Conservation (phyloP, 2,113 vertebrate genomes). For the Entomyzon cyanotis region DNA sequence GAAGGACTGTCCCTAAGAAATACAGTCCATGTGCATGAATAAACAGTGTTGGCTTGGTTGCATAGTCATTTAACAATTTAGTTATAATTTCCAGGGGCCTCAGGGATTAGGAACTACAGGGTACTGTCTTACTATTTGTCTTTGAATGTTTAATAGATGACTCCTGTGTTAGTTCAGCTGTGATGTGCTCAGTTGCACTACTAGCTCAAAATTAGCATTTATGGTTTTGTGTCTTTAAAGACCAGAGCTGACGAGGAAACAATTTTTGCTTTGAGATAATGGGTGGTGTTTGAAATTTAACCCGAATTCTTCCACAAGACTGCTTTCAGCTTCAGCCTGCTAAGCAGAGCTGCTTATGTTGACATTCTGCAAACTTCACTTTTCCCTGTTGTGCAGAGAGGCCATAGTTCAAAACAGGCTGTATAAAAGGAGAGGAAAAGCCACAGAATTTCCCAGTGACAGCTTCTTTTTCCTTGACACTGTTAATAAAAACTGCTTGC, state of each 20-base stretch:
- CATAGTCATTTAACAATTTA: constrained; percentile 41
- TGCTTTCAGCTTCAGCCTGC: constrained; percentile 6
- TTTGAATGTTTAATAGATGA: constrained; percentile 10
- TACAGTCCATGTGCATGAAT: neutral
- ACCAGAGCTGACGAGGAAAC: neutral
- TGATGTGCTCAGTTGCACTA: neutral
- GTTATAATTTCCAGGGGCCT: constrained; percentile 14
- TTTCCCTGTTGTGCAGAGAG: constrained; percentile 10
- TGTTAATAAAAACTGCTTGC: constrained; percentile 21
- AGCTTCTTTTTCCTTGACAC: constrained; percentile 47
- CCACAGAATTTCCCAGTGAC: constrained; percentile 34
- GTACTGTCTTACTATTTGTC: constrained; percentile 34
- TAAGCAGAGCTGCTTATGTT: constrained; percentile 30
- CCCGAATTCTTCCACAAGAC: neutral
- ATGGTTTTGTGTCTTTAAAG: neutral
- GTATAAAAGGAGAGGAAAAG: neutral
- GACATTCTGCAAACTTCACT: constrained; percentile 32
- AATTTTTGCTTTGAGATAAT: neutral
- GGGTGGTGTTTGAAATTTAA: constrained; percentile 5
- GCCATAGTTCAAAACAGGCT: constrained; percentile 37
- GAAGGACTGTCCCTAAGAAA: neutral
- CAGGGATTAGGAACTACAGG: neutral
- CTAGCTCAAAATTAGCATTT: constrained; percentile 9
- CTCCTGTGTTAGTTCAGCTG: constrained; percentile 38
- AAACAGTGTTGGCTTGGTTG: neutral